A percentile compares a stretch with the other conserved stretches of the same genome.
Evolutionary conservation across 2,113 vertebrate species (phyloP).

Genomic region (Ginglymostoma cirratum): DNA sequence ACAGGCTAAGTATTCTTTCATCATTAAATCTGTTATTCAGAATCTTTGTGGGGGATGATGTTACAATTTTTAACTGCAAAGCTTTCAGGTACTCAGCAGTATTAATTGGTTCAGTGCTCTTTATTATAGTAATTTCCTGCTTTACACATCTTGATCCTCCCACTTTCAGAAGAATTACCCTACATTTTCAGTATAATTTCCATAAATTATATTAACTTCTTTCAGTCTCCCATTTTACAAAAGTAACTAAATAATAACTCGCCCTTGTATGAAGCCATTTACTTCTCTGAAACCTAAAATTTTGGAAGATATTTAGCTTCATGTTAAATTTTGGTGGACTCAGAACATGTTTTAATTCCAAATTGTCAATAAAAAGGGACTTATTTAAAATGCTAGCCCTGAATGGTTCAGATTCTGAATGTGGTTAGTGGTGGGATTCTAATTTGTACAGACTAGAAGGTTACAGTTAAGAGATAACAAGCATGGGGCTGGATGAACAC

Average conservation of each 20-base stretch:
- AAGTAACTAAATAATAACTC: not conserved
- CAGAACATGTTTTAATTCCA: not conserved
- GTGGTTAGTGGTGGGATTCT: not conserved
- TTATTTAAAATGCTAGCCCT: not conserved
- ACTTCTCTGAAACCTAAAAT: not conserved
- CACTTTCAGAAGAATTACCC: conserved; percentile 2
- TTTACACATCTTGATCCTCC: conserved; percentile 29
- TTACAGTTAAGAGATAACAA: too few relatives aligned
- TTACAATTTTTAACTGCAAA: conserved; percentile 9
- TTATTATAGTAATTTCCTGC: not conserved
- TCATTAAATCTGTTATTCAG: not conserved
- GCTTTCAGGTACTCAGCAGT: not conserved
- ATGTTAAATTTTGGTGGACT: not conserved
- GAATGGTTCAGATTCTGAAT: not conserved
- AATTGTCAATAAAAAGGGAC: not conserved
- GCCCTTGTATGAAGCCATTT: not conserved
- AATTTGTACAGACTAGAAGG: not conserved
- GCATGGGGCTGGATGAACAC: too few relatives aligned
- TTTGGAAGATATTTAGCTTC: not conserved
- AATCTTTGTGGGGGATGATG: not conserved
- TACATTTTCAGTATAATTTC: conserved; percentile 10
- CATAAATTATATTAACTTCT: not conserved
- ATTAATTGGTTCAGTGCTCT: conserved; percentile 25
- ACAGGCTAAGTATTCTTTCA: not conserved
- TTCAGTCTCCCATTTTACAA: not conserved